phyloP scores from a whole-genome alignment of 37 sponge, comb jelly and placozoan species.

The Bolinopsis microptera region DNA sequence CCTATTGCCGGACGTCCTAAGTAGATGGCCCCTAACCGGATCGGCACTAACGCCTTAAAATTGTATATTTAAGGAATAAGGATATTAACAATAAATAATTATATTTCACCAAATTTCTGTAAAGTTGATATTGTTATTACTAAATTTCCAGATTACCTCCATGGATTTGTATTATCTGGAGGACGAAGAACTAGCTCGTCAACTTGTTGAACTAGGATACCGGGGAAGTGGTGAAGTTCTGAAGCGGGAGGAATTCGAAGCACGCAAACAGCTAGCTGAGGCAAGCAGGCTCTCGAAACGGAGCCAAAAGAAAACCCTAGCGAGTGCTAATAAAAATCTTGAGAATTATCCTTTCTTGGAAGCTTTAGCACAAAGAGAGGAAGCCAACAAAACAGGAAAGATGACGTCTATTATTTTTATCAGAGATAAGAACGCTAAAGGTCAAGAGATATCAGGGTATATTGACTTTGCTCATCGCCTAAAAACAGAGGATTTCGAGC shows the following conservation, averaged over 20 bases:
- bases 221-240: constrained; percentile 95
- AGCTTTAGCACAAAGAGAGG: constrained; percentile 92
- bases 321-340: constrained; percentile 78
- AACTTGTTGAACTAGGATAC: constrained; percentile 94
- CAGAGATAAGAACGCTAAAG: constrained; percentile 80
- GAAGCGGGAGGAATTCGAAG: constrained; percentile 94
- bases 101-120: too few species aligned
- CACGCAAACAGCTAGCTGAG: constrained; percentile 78
- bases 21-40: too few species aligned
- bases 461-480: constrained; percentile 94
- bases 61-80: too few species aligned
- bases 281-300: constrained; percentile 83
- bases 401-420: constrained; percentile 94
- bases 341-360: constrained; percentile 75
- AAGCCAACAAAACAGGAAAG: constrained; percentile 92
- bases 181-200: constrained; percentile 94
- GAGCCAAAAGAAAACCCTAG: constrained; percentile 80
- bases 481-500: constrained; percentile 92
- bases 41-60: too few species aligned
- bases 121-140: too few species aligned
- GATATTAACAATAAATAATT: too few species aligned
- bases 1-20: too few species aligned
- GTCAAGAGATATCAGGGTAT: constrained; percentile 96
- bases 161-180: constrained; percentile 90
- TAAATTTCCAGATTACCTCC: constrained; percentile 53